Percentiles rank a stretch among this genome's conserved stretches.
Conservation (phyloP, 2,888 invertebrate genomes). For the Omphaloscelis lunosa region DNA sequence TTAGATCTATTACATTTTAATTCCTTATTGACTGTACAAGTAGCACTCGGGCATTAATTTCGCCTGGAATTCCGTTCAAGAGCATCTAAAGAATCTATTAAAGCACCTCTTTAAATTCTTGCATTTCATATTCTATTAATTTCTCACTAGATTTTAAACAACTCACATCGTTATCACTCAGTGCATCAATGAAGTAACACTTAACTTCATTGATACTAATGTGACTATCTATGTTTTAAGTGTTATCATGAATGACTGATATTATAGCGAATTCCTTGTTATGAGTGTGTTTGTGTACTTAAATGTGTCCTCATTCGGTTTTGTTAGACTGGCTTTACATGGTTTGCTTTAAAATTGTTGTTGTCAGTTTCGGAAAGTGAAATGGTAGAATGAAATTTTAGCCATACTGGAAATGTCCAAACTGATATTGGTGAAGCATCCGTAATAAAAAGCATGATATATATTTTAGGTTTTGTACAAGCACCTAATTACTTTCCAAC, state of each 20-base stretch:
- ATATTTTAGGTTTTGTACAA: not conserved
- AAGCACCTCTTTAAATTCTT: not conserved
- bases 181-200: conserved; percentile 53
- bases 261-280: conserved; percentile 53
- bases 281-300: conserved; percentile 32
- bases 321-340: conserved; percentile 35
- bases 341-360: not conserved
- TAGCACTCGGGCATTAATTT: no score
- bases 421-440: not conserved
- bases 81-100: not conserved
- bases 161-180: conserved; percentile 26
- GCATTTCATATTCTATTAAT: not conserved
- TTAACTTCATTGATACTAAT: conserved; percentile 57
- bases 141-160: conserved; percentile 7
- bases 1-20: not conserved
- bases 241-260: conserved; percentile 58
- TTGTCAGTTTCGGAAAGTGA: not conserved
- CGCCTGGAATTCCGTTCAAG: not conserved
- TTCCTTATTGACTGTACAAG: not conserved
- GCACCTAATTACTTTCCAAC: not conserved
- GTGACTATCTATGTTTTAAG: conserved; percentile 42
- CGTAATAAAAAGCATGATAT: not conserved
- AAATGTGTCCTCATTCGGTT: conserved; percentile 47
- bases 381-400: not conserved
- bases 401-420: not conserved